phyloP scores from a whole-genome alignment of 2,113 vertebrate species.

The Rousettus leschenaultii region DNA sequence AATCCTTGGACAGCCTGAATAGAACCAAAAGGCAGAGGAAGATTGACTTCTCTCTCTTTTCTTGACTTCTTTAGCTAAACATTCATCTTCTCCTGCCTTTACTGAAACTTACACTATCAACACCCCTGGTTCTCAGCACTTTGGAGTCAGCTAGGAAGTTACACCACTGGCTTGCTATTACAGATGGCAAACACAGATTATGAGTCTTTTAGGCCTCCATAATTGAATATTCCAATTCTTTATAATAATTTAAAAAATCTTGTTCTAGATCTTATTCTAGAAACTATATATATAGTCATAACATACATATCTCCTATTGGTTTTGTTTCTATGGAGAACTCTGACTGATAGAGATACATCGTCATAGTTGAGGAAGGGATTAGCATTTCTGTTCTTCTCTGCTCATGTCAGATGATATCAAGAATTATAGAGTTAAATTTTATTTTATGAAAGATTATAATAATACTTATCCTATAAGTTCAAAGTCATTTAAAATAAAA shows the following conservation, averaged over 20 bases:
- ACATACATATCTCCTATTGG: not conserved
- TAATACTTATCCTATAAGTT: not conserved
- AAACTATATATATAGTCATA: not conserved
- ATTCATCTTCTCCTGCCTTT: not conserved
- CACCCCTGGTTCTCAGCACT: not conserved
- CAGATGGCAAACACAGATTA: not conserved
- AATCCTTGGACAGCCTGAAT: not conserved
- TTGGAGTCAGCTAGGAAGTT: not conserved
- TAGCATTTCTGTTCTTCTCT: not conserved
- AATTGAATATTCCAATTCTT: not conserved
- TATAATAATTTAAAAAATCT: not conserved
- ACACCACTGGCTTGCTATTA: not conserved
- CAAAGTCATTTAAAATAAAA: not conserved
- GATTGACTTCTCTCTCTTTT: not conserved
- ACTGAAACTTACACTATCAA: not conserved
- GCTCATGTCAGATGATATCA: not conserved
- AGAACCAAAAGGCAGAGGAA: not conserved
- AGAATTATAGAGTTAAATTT: not conserved
- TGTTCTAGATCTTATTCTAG: not conserved
- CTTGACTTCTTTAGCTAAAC: not conserved
- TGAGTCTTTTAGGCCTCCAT: not conserved
- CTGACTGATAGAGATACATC: not conserved
- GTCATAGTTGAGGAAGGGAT: not conserved
- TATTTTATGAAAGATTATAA: not conserved
- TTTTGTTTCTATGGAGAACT: not conserved